These are phyloP conservation scores for Selene dorsalis DNA, from an alignment of 2,797 vertebrate species.

Conservation along the genomic window DNA sequence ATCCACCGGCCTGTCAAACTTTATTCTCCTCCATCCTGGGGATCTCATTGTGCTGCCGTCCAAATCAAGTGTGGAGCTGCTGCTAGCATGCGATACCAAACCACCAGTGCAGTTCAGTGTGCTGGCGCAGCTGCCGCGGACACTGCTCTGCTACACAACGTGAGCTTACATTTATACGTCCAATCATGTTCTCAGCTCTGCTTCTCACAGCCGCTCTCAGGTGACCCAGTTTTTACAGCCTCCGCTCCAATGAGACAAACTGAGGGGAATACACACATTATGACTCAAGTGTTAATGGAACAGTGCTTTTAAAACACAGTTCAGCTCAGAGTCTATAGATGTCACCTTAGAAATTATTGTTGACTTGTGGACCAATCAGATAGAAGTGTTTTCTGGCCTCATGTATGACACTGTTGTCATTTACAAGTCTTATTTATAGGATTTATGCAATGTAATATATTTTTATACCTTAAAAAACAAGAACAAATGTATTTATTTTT, in stretches of 20 bases:
- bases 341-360: no score
- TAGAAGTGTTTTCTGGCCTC: no score
- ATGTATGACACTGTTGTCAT: background rate
- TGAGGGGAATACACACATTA: background rate
- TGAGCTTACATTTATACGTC: constrained; percentile 48
- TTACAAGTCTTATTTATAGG: background rate
- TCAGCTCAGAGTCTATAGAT: background rate
- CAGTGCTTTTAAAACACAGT: background rate
- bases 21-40: constrained; percentile 71
- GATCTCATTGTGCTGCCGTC: constrained; percentile 65
- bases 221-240: constrained; percentile 39
- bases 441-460: no score
- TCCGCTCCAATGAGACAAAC: background rate
- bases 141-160: background rate
- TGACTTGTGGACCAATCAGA: no score
- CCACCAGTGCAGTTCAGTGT: constrained; percentile 62
- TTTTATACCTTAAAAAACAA: no score
- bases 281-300: background rate
- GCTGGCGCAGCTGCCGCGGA: constrained; percentile 31
- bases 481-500: no score
- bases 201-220: constrained; percentile 40
- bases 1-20: constrained; percentile 80
- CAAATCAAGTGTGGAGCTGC: constrained; percentile 48
- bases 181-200: constrained; percentile 28
- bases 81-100: constrained; percentile 59